phyloP scores from a whole-genome alignment of 2,113 vertebrate genomes.

The Pseudopodoces humilis region DNA sequence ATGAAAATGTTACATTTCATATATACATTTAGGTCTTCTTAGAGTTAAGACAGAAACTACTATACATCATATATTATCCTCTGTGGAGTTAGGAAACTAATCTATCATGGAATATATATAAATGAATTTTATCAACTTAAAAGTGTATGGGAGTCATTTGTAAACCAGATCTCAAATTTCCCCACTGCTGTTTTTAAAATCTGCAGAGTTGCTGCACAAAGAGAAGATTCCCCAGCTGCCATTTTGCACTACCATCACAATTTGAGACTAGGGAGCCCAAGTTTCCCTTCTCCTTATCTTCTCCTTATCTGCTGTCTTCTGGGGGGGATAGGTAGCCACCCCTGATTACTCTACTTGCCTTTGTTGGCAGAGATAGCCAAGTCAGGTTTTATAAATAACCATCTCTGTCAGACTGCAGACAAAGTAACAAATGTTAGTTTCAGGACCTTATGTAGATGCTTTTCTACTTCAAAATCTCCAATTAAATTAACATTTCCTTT shows the following conservation, averaged over 20 bases:
- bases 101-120: background rate
- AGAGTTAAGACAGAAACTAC: background rate
- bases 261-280: background rate
- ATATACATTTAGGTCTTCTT: background rate
- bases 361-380: background rate
- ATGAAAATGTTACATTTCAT: background rate
- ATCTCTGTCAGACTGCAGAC: background rate
- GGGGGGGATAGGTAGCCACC: background rate
- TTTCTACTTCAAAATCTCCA: background rate
- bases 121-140: background rate
- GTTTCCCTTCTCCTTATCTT: background rate
- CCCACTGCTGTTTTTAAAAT: background rate
- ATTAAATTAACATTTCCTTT: background rate
- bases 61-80: background rate
- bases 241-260: background rate
- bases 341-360: background rate
- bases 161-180: background rate
- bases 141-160: background rate
- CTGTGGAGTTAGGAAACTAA: background rate
- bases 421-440: background rate
- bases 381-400: background rate
- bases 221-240: background rate
- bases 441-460: background rate
- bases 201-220: background rate
- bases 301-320: background rate